Conservation (phyloP, 2,888 invertebrate genomes). For the Halictus quadricinctus region DNA sequence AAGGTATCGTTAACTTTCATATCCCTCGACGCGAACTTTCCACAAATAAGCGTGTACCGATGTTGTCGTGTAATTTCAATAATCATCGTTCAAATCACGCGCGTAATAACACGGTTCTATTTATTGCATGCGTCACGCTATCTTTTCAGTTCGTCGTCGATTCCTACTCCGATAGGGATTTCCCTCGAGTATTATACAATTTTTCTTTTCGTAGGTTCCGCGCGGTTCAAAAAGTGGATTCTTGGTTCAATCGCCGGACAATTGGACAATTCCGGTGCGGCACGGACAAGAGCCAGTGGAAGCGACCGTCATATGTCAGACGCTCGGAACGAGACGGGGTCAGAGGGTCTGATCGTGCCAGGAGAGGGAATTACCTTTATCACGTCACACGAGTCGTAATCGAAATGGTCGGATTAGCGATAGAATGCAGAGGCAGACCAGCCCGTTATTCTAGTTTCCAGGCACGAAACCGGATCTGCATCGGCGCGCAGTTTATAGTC, state of each 20-base stretch:
- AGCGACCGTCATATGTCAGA: slow-evolving; percentile 28
- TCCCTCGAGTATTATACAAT: neutral
- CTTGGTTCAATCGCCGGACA: too few relatives aligned
- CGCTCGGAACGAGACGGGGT: neutral
- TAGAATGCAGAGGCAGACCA: slow-evolving; percentile 43
- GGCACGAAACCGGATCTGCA: slow-evolving; percentile 69
- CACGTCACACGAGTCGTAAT: slow-evolving; percentile 61
- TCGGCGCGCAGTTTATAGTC: slow-evolving; percentile 55
- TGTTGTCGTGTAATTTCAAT: slow-evolving; percentile 1
- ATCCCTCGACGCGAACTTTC: neutral
- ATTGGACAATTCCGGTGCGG: neutral
- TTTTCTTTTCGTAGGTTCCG: neutral
- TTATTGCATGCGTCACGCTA: neutral
- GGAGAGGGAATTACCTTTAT: slow-evolving; percentile 42
- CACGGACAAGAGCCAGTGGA: neutral
- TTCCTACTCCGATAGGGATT: neutral
- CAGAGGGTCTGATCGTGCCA: neutral
- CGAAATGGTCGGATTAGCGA: slow-evolving; percentile 56
- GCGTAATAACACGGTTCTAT: neutral
- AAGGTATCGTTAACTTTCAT: neutral
- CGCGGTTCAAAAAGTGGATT: neutral
- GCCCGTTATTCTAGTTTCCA: slow-evolving; percentile 62
- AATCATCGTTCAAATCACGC: neutral
- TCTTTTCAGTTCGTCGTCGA: neutral
- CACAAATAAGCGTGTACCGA: neutral